A percentile compares a stretch with the other conserved stretches of the same genome.
These are phyloP conservation scores for Emys orbicularis DNA, from an alignment of 2,797 vertebrate genomes.

Conservation along the genomic window DNA sequence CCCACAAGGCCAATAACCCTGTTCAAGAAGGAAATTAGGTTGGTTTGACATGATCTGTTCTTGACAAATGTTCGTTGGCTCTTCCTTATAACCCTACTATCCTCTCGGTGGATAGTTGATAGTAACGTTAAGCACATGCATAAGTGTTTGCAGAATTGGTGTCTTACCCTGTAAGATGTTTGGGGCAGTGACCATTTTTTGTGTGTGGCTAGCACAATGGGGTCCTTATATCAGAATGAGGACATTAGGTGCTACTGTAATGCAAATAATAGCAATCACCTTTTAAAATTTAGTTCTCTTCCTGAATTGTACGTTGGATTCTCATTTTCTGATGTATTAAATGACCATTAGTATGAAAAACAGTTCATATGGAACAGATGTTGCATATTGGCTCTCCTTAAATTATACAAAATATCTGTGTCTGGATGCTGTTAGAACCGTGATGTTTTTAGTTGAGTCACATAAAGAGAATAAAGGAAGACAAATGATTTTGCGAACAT, in stretches of 20 bases:
- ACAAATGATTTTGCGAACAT: not conserved
- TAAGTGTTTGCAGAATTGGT: not conserved
- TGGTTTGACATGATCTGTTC: not conserved
- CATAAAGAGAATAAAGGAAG: not conserved
- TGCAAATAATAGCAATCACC: not conserved
- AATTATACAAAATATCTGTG: not conserved
- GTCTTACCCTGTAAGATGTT: not conserved
- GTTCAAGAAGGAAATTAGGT: not conserved
- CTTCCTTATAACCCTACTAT: not conserved
- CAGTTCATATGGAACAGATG: not conserved
- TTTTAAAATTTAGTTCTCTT: not conserved
- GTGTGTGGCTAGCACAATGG: not conserved
- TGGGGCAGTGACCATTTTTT: not conserved
- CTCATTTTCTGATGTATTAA: not conserved
- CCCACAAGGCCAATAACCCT: not conserved
- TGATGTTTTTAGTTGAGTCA: not conserved
- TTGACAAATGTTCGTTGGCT: not conserved
- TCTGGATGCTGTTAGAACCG: not conserved
- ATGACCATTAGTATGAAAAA: not conserved
- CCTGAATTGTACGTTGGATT: not conserved
- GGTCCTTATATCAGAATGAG: not conserved
- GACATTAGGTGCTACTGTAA: not conserved
- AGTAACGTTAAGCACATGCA: fast-evolving
- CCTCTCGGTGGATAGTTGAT: not conserved
- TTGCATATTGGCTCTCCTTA: not conserved